Evolutionary conservation across 2,888 invertebrate species (phyloP).

Genomic region (Pemphredon lugubris): DNA sequence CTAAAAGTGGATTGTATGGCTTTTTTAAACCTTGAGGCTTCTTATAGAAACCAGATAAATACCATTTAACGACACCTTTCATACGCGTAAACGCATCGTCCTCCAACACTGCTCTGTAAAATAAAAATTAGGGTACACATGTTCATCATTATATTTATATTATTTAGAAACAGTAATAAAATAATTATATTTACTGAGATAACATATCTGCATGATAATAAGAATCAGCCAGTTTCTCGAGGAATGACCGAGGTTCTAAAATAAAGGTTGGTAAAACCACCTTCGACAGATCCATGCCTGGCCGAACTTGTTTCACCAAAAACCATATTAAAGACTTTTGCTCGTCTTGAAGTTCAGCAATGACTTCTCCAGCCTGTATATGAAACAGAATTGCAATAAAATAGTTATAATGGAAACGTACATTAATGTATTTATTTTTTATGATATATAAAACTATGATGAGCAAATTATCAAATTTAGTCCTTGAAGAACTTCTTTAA

Average conservation of each 20-base stretch:
- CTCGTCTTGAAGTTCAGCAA: conserved; percentile 96
- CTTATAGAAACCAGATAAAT: conserved; percentile 95
- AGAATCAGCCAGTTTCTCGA: conserved; percentile 96
- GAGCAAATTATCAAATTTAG: too few relatives aligned
- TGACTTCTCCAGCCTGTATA: conserved; percentile 91
- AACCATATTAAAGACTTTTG: conserved; percentile 98
- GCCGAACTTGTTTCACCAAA: conserved; percentile 95
- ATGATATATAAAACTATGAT: too few relatives aligned
- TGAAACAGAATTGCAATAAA: too few relatives aligned
- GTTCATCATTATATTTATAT: too few relatives aligned
- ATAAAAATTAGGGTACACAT: too few relatives aligned
- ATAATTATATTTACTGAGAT: conserved; percentile 85
- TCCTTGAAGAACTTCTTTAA: too few relatives aligned
- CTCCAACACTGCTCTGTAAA: conserved; percentile 85
- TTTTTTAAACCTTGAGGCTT: conserved; percentile 97
- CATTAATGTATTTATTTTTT: too few relatives aligned
- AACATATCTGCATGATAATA: conserved; percentile 97
- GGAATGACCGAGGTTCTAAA: conserved; percentile 94
- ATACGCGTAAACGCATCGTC: conserved; percentile 95
- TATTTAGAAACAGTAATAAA: not conserved
- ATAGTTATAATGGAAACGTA: too few relatives aligned
- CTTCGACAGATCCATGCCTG: conserved; percentile 97
- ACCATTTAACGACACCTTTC: conserved; percentile 94
- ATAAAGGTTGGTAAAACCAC: conserved; percentile 97
- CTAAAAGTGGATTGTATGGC: conserved; percentile 97